These are phyloP conservation scores for Lysiphlebus fabarum DNA, from an alignment of 1,140 invertebrate genomes.

Conservation along the genomic window DNA sequence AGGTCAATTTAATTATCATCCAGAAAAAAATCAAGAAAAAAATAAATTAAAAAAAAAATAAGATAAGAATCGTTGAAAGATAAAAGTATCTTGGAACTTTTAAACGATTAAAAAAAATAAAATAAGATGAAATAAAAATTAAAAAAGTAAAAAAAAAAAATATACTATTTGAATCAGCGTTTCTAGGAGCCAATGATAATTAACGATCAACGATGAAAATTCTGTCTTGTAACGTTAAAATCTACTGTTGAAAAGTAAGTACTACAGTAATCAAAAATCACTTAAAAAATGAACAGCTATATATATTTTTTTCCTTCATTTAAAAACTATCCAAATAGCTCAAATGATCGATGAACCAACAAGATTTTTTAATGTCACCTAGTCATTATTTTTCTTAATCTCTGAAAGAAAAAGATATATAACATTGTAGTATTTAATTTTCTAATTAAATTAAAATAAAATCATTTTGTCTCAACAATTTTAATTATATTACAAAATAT, in stretches of 20 bases:
- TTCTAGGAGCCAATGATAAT: constrained; percentile 11
- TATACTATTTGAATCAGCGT: constrained; percentile 1
- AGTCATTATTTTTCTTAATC: neutral
- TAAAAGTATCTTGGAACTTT: neutral
- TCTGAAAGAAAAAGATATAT: neutral
- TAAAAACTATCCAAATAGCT: neutral
- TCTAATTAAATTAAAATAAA: no score
- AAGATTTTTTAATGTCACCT: constrained; percentile 4
- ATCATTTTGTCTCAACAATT: no score
- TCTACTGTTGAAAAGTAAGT: neutral
- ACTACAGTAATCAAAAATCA: constrained; percentile 12
- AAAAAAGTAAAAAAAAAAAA: neutral
- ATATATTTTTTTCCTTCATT: neutral
- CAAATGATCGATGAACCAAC: neutral
- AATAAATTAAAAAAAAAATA: no score
- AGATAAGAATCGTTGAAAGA: neutral
- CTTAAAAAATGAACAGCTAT: constrained; percentile 7
- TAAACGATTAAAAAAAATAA: neutral
- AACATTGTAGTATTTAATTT: no score
- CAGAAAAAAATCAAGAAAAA: no score
- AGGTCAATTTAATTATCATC: no score
- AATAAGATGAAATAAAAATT: no score
- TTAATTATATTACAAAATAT: no score
- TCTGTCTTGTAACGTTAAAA: neutral
- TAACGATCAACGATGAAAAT: constrained; percentile 7